These are phyloP conservation scores for Pocillopora damicornis DNA, from an alignment of 64 coral and sea anemone genomes.

Conservation along the genomic window DNA sequence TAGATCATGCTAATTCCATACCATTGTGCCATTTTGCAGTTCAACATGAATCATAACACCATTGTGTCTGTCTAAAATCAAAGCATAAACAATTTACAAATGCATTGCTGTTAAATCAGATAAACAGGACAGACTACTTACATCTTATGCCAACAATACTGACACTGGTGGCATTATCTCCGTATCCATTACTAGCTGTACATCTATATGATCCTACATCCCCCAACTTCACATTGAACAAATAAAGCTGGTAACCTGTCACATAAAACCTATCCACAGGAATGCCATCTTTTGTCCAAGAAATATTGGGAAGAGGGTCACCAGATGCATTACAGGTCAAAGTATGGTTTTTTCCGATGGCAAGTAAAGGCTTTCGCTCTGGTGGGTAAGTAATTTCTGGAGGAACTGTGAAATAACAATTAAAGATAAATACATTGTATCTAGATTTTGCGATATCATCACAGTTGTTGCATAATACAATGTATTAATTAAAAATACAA, in stretches of 20 bases:
- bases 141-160: not conserved
- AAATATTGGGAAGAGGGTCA: not conserved
- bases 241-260: not conserved
- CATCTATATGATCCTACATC: slow-evolving; percentile 24
- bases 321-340: slow-evolving; percentile 9
- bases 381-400: not conserved
- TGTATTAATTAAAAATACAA: too few relatives aligned
- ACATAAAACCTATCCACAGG: not conserved
- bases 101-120: not conserved
- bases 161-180: not conserved
- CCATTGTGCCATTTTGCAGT: too few relatives aligned
- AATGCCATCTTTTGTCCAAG: not conserved
- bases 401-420: too few relatives aligned
- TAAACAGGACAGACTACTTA: not conserved
- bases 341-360: not conserved
- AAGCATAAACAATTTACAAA: too few relatives aligned
- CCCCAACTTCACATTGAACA: not conserved
- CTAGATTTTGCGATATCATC: too few relatives aligned
- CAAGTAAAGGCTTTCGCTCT: not conserved
- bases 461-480: too few relatives aligned
- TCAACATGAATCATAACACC: too few relatives aligned
- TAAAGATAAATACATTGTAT: too few relatives aligned
- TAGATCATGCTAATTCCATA: too few relatives aligned
- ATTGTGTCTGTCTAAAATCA: too few relatives aligned
- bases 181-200: slow-evolving; percentile 11